Evolutionary conservation across 2,888 invertebrate species (phyloP), one percentile per base, ranked within the genome.

Genomic region (Meiosimyza decipiens): DNA sequence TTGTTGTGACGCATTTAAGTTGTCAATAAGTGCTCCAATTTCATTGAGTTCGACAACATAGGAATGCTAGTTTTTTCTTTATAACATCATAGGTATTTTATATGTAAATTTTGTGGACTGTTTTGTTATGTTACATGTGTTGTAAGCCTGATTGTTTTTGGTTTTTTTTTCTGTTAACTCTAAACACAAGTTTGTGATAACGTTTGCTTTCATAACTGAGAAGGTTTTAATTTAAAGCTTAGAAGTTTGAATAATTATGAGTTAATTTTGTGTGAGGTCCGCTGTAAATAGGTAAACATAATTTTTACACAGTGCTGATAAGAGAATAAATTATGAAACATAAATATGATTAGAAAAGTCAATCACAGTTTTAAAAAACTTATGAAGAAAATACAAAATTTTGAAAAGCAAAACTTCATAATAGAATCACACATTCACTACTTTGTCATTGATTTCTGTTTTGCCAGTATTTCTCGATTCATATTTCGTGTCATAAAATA

Each of bases 21-120:
- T 81, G 82, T 81, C 83, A 82, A 83, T 81, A 82, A 83, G 79
- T 82, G 82, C 80, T 81, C 81, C 80, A 82, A 80, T 84, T 83
- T 80, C 78, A 50, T 52, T 50, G 18, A 33, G 9, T 40, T 40
- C 40, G 40, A 28, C 22, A 28, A 28, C n/a, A 28, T 57, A 57
- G 51, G 22, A 22, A 22, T 49, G 22, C 28, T 3, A 28, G 52
- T 18, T 50, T 40, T 40, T 55, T 66, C n/a, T 47, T 40, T 54
- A 66, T 22, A 13, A n/a, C 60, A 40, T 40, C 40, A 40, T 47
- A 28, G 55, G 49, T 59, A 50, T 59, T 69, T 57, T 49, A 51
- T 40, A 64, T 64, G 64, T 64, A 50, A 64, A 64, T 64, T 64
- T 51, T 13, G 13, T 16, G 28, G 12, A 28, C 12, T 15, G 6